Base-by-base conservation (phyloP, 2,888 invertebrate species). In the Drosophila rubida region DNA sequence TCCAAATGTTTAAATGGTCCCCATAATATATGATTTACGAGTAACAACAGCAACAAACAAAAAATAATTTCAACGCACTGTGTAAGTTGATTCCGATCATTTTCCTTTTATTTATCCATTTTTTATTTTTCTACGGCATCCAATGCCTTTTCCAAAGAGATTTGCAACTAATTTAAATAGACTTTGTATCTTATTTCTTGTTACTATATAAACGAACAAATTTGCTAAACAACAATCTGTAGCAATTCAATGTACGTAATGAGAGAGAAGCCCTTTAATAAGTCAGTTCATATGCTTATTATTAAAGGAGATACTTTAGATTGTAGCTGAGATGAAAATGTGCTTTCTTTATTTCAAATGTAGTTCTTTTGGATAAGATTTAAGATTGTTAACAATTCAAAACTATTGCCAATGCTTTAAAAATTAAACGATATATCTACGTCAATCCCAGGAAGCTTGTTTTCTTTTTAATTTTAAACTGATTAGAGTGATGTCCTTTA, bases 141-240 rank as follows among this genome's bases (percentile, higher is more conserved):
- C 8, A 70, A 73, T 64, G 77, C 64, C 45, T 2, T 42, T 42
- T 74, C 75, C 63, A 73, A 75, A 73, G 74, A 66, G 55, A 78
- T 49, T 63, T 59, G 51, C 35, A 61, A 44, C 27, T 63, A 45
- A 19, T 50, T 41, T 30, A 14, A 51, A 49, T 60, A 51, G 27
- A 41, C 57, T 46, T 35, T 37, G 42, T 27, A 39, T 27, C 35
- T 74, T 44, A 44, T 55, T 62, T 74, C 64, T 45, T 77, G 62
- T 77, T 62, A 59, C 39, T n/a, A 14, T 57, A n/a, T 48, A 14
- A 55, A 49, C 46, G 35, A 39, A 61, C 35, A 37, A 45, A 51
- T 30, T 42, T 46, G 13, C 37, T 37, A 41, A 58, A 41, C 2
- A 39, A 27, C n/a, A 49, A 22, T 58, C 50, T 42, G 42, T 22